These are phyloP conservation scores for Drosophila emarginata DNA, from an alignment of 2,888 invertebrate genomes.

Conservation along the genomic window DNA sequence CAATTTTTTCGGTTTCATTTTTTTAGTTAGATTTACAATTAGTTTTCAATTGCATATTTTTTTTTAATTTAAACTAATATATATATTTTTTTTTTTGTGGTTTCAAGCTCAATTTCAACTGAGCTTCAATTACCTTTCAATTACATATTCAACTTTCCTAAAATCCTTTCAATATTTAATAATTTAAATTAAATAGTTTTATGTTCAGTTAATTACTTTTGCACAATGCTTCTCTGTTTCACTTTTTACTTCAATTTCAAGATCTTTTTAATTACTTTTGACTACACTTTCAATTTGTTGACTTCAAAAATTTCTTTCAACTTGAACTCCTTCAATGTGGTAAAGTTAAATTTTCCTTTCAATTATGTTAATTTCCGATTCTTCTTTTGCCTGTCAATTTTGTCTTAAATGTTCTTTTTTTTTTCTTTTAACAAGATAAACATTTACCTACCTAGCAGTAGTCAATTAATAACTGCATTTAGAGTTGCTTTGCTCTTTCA, in stretches of 20 bases:
- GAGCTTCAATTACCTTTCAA: too few relatives aligned
- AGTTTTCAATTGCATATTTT: too few relatives aligned
- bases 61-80: too few relatives aligned
- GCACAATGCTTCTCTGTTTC: not conserved
- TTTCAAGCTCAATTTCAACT: too few relatives aligned
- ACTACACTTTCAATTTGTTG: not conserved
- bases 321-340: not conserved
- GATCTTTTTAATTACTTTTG: not conserved
- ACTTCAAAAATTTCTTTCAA: not conserved
- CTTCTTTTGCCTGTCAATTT: not conserved
- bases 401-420: not conserved
- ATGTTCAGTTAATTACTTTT: too few relatives aligned
- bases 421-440: not conserved
- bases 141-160: too few relatives aligned
- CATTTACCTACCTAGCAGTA: conserved; percentile 4
- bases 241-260: not conserved
- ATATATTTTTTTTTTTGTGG: too few relatives aligned
- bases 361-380: conserved; percentile 5
- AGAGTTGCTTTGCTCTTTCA: not conserved
- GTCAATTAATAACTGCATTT: conserved; percentile 16
- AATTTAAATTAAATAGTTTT: not conserved
- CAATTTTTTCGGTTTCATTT: not conserved
- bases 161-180: not conserved
- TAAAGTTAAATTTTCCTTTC: not conserved
- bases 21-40: too few relatives aligned